Conservation (phyloP, 1,140 invertebrate species). For the Heliconius hewitsoni region DNA sequence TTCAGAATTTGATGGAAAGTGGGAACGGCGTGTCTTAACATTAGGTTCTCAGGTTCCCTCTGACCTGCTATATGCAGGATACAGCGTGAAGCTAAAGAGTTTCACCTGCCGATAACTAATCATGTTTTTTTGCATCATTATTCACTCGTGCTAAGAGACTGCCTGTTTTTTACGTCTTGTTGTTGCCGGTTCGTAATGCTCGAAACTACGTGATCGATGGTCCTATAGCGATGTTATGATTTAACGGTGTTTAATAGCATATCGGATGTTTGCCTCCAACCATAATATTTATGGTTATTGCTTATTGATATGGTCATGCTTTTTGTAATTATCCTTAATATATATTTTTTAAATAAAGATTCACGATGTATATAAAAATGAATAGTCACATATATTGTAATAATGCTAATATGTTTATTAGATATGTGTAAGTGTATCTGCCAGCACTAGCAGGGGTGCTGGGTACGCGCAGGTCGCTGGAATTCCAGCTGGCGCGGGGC, state of each 20-base stretch:
- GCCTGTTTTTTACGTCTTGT: slow-evolving; percentile 22
- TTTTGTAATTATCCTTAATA: neutral
- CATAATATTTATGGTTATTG: slow-evolving; percentile 11
- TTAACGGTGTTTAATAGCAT: slow-evolving; percentile 27
- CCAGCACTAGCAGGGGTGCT: neutral
- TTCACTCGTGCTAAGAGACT: slow-evolving; percentile 21
- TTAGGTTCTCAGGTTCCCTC: too few relatives aligned
- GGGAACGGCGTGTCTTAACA: too few relatives aligned
- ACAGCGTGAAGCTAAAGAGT: neutral
- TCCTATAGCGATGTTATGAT: slow-evolving; percentile 13
- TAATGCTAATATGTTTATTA: neutral
- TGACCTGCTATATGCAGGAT: too few relatives aligned
- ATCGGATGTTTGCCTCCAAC: neutral
- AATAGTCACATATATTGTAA: neutral
- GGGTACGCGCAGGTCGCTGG: slow-evolving; percentile 2
- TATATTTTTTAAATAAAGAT: too few relatives aligned
- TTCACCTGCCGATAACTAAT: slow-evolving; percentile 16
- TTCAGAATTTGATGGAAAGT: too few relatives aligned
- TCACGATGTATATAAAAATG: neutral
- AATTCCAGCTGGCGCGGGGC: slow-evolving; percentile 25
- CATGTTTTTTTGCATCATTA: slow-evolving; percentile 6
- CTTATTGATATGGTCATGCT: slow-evolving; percentile 14
- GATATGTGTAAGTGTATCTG: neutral
- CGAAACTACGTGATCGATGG: slow-evolving; percentile 24
- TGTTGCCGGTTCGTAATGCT: slow-evolving; percentile 15